phyloP scores from a whole-genome alignment of 2,797 vertebrate genomes.

The Tokudaia tokunoshimensis region DNA sequence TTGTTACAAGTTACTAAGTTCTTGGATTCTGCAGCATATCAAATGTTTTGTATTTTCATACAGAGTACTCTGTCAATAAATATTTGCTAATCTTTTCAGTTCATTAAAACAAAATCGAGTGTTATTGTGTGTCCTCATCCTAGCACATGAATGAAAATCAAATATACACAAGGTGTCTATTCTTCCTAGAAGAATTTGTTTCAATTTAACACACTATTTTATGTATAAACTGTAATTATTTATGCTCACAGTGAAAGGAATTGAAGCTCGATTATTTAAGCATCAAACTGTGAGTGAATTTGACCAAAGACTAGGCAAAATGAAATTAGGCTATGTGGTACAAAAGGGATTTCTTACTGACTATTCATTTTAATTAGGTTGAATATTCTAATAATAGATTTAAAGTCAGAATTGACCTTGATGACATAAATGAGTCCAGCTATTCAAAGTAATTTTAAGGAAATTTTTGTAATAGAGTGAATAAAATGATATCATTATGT shows the following conservation, averaged over 20 bases:
- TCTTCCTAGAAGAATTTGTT: background rate
- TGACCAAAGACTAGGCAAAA: background rate
- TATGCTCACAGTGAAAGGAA: background rate
- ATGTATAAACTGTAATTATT: background rate
- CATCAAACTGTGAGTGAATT: background rate
- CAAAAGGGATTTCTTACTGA: background rate
- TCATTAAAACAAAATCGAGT: background rate
- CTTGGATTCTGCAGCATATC: background rate
- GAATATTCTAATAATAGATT: background rate
- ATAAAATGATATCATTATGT: background rate
- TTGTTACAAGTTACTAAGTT: background rate
- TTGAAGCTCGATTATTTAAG: background rate
- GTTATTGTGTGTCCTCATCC: background rate
- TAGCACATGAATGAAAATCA: background rate
- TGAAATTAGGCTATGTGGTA: background rate
- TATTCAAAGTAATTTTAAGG: background rate
- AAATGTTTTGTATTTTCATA: background rate
- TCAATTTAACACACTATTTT: background rate
- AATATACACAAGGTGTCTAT: background rate
- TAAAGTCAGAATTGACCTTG: background rate
- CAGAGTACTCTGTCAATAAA: background rate
- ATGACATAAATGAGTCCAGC: background rate
- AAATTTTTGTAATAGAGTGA: background rate
- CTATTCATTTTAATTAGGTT: background rate
- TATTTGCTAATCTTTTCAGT: background rate